A percentile compares a stretch with the other conserved stretches of the same genome.
Evolutionary conservation across 2,113 vertebrate species (phyloP).

Genomic region (Phainopepla nitens): DNA sequence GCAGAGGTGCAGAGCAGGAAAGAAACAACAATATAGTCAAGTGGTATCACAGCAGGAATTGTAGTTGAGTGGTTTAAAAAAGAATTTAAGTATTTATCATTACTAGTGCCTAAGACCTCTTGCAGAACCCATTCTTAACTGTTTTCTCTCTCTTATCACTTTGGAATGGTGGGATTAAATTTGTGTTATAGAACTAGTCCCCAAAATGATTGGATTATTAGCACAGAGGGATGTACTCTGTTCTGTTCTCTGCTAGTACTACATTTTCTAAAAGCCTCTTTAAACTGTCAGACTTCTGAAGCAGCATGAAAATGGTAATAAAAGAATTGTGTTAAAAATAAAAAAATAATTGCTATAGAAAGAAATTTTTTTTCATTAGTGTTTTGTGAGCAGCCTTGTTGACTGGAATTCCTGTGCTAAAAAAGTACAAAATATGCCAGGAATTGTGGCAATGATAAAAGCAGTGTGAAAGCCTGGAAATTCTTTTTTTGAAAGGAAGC

Average conservation of each 20-base stretch:
- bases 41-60: background rate
- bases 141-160: background rate
- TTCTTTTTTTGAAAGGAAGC: conserved; percentile 28
- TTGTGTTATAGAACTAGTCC: background rate
- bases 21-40: background rate
- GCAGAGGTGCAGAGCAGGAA: background rate
- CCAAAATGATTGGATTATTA: background rate
- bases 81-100: background rate
- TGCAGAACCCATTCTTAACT: background rate
- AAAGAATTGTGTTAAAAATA: background rate
- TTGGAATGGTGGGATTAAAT: background rate
- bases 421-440: conserved; percentile 38
- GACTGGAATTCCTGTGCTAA: conserved; percentile 18
- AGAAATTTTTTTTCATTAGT: background rate
- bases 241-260: background rate
- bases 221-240: background rate
- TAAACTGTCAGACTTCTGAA: background rate
- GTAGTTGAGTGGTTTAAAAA: background rate
- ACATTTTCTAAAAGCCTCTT: background rate
- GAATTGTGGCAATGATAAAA: conserved; percentile 10
- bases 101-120: background rate
- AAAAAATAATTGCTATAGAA: background rate
- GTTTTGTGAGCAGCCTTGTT: background rate
- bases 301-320: background rate
- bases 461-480: background rate